Conservation (phyloP, 2,113 vertebrate genomes). For the Phyllopteryx taeniolatus region DNA sequence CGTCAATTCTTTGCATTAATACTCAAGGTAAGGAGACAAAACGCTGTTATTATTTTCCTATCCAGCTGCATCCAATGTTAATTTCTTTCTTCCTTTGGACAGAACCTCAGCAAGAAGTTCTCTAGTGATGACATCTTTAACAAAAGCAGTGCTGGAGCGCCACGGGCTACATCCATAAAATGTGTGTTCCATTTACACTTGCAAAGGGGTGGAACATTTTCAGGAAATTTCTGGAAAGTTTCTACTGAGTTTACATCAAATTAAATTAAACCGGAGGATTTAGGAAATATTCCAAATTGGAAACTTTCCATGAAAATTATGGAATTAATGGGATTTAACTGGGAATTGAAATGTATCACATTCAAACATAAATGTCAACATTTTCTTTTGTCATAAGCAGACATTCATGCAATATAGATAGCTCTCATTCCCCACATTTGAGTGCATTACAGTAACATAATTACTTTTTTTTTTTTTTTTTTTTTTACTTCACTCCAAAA, state of each 20-base stretch:
- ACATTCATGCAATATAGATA: neutral
- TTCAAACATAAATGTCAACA: neutral
- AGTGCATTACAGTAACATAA: neutral
- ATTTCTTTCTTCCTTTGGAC: neutral
- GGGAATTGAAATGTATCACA: neutral
- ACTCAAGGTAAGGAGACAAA: neutral
- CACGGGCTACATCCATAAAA: neutral
- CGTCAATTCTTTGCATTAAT: neutral
- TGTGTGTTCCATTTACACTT: neutral
- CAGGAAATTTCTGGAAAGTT: neutral
- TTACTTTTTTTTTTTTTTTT: too few species aligned
- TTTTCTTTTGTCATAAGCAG: neutral
- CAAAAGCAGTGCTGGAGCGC: neutral
- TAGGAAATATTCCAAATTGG: neutral
- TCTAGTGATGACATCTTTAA: neutral
- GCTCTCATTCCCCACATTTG: neutral
- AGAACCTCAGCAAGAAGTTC: neutral
- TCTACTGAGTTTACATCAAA: too few species aligned
- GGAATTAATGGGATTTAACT: neutral
- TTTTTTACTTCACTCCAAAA: too few species aligned
- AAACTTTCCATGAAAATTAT: neutral
- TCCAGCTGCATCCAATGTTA: neutral
- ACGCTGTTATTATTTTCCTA: neutral
- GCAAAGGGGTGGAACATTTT: neutral
- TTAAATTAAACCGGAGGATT: neutral